Percentiles rank a stretch among this genome's conserved stretches.
These are phyloP conservation scores for Xyliphius kryptos DNA, from an alignment of 2,113 vertebrate species.

Conservation along the genomic window DNA sequence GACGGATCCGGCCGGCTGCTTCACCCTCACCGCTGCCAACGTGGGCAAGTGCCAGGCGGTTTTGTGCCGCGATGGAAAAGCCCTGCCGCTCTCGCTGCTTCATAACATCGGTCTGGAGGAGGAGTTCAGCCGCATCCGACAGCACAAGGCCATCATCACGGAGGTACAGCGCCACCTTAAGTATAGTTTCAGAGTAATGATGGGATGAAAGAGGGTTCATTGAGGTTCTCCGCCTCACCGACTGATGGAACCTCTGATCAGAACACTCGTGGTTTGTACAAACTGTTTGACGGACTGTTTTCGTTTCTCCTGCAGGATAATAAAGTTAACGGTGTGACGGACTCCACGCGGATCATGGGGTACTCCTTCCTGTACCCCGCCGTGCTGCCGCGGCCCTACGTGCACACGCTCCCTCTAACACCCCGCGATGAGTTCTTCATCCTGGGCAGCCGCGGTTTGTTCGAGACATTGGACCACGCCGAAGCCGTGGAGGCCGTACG, in stretches of 20 bases:
- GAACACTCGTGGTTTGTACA: too few relatives aligned
- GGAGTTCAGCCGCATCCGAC: conserved; percentile 81
- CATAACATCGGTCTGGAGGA: conserved; percentile 83
- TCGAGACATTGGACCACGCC: conserved; percentile 77
- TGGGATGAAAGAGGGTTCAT: too few relatives aligned
- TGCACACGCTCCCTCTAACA: conserved; percentile 85
- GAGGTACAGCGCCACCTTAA: too few relatives aligned
- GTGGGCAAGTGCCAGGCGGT: conserved; percentile 96
- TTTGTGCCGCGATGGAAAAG: conserved; percentile 88
- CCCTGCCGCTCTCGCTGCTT: conserved; percentile 79
- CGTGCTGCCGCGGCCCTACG: conserved; percentile 84
- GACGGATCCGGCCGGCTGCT: conserved; percentile 84
- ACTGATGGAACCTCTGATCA: too few relatives aligned
- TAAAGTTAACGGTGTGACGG: conserved; percentile 95
- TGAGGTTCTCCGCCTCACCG: too few relatives aligned
- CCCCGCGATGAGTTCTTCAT: conserved; percentile 95
- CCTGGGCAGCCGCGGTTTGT: conserved; percentile 89
- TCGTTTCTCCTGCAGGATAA: too few relatives aligned
- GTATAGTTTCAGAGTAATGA: too few relatives aligned
- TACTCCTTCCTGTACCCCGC: conserved; percentile 96
- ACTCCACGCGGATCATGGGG: conserved; percentile 92
- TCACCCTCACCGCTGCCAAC: conserved; percentile 88
- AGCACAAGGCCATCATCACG: conserved; percentile 91
- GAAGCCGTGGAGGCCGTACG: conserved; percentile 88
- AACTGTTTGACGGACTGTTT: too few relatives aligned